These are phyloP conservation scores for Chelon labrosus DNA, from an alignment of 2,797 vertebrate genomes.

Conservation along the genomic window DNA sequence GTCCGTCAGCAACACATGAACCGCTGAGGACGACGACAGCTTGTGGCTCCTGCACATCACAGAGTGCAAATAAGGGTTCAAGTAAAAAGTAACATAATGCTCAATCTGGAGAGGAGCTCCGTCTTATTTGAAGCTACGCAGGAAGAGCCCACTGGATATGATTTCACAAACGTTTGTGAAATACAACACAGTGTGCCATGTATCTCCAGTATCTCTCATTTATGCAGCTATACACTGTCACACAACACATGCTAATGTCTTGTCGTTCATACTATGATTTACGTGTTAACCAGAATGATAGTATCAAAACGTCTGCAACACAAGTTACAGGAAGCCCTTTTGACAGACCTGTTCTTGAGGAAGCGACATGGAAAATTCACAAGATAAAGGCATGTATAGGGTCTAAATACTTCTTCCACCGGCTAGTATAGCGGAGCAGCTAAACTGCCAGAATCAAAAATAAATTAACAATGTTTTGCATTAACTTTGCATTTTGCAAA, in stretches of 20 bases:
- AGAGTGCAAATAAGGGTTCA: constrained; percentile 10
- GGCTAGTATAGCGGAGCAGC: too few relatives aligned
- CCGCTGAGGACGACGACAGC: constrained; percentile 39
- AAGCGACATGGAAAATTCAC: too few relatives aligned
- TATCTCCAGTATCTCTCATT: neutral
- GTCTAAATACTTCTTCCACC: too few relatives aligned
- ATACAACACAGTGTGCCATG: neutral
- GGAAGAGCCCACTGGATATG: neutral
- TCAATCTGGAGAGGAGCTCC: constrained; percentile 1
- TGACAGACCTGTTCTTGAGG: too few relatives aligned
- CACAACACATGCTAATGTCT: neutral
- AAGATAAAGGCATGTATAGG: too few relatives aligned
- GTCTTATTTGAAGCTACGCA: constrained; percentile 16
- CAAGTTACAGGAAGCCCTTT: neutral
- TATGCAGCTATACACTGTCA: neutral
- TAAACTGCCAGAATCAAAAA: too few relatives aligned
- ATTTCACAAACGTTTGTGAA: constrained; percentile 6
- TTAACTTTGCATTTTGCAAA: too few relatives aligned
- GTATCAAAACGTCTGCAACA: neutral
- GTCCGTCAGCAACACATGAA: constrained; percentile 30
- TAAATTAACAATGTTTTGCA: too few relatives aligned
- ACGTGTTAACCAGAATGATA: neutral
- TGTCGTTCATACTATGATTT: too few relatives aligned
- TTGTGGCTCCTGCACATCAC: constrained; percentile 47
- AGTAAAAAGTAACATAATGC: constrained; percentile 28